Percentiles rank a stretch among this genome's conserved stretches.
Evolutionary conservation across 2,113 vertebrate genomes (phyloP).

Genomic region (Bubo bubo): DNA sequence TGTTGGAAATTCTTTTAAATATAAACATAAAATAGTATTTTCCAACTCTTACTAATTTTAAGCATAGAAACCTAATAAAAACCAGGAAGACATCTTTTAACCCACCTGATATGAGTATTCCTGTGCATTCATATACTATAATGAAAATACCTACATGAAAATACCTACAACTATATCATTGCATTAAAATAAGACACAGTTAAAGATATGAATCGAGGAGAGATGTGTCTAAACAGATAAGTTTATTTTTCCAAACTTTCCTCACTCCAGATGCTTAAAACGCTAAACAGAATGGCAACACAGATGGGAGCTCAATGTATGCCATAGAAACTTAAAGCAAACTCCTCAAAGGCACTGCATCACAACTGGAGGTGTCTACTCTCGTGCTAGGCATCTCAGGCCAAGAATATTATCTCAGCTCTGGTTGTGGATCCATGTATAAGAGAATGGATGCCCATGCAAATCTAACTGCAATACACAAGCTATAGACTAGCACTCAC

Average conservation of each 20-base stretch:
- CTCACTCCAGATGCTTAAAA: neutral
- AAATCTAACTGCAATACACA: neutral
- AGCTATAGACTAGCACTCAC: neutral
- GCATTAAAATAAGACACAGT: neutral
- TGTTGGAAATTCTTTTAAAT: neutral
- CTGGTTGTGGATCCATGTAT: neutral
- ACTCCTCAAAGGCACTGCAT: neutral
- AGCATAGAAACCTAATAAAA: neutral
- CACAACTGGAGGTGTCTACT: neutral
- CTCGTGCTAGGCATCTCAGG: neutral
- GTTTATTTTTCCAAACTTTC: neutral
- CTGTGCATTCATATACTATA: neutral
- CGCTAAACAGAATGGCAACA: neutral
- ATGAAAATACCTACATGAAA: neutral
- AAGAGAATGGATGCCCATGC: neutral
- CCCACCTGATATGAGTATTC: neutral
- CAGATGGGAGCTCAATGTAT: neutral
- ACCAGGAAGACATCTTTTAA: neutral
- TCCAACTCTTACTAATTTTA: neutral
- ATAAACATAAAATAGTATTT: neutral
- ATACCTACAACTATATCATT: neutral
- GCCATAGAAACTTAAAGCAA: neutral
- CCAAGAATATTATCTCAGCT: neutral
- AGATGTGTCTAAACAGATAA: neutral
- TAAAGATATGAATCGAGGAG: neutral